A percentile compares a stretch with the other conserved stretches of the same genome.
Conservation (phyloP, 2,888 invertebrate genomes). For the Auanema sp. region DNA sequence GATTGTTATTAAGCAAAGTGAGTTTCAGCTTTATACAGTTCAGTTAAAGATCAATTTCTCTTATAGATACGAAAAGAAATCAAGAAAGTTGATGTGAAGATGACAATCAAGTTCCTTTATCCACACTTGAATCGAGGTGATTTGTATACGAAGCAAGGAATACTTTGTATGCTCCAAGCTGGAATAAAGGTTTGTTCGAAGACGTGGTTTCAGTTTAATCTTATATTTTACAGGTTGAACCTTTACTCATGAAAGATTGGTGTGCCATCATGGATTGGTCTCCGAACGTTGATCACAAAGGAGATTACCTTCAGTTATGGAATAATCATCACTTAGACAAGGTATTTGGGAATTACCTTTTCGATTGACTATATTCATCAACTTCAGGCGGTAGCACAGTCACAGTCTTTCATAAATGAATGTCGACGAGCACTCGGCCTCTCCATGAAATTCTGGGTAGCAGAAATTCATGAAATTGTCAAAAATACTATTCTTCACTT, state of each 20-base stretch:
- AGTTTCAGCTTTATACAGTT: too few species aligned
- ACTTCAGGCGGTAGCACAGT: conserved; percentile 61
- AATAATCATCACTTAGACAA: conserved; percentile 63
- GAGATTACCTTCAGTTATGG: conserved; percentile 64
- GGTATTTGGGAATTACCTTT: conserved; percentile 20
- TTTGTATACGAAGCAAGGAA: conserved; percentile 64
- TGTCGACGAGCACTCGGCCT: conserved; percentile 63
- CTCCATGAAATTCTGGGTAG: conserved; percentile 65
- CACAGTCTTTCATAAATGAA: conserved; percentile 64
- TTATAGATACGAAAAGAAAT: conserved; percentile 60
- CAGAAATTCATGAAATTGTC: conserved; percentile 64
- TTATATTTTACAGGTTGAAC: conserved; percentile 55
- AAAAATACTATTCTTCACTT: conserved; percentile 64
- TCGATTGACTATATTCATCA: not conserved
- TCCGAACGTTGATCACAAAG: conserved; percentile 63
- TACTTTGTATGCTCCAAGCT: conserved; percentile 63
- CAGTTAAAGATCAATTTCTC: not conserved
- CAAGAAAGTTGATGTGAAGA: conserved; percentile 64
- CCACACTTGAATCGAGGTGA: conserved; percentile 64
- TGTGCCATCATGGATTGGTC: conserved; percentile 64
- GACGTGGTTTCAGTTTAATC: too few species aligned
- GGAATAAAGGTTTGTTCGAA: conserved; percentile 53
- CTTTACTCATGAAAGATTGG: conserved; percentile 64
- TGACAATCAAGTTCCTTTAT: conserved; percentile 64
- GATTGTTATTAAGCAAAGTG: conserved; percentile 59